Evolutionary conservation across 1,140 invertebrate genomes (phyloP), one percentile per base, ranked within the genome.

Genomic region (Pogonomyrmex californicus): DNA sequence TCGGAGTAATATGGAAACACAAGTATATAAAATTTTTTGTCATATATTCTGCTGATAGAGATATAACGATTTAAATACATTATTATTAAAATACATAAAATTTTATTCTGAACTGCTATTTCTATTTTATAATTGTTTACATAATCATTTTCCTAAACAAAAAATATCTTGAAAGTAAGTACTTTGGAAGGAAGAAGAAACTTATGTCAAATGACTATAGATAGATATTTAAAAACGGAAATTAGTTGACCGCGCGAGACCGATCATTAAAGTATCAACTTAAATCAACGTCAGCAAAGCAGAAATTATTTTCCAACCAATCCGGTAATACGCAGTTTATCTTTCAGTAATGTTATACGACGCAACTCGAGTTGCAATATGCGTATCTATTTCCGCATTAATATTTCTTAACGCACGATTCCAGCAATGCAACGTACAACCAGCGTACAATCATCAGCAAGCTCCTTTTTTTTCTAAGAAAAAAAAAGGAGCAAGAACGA

Each of bases 261-360:
- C 41, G 7, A 12, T 70, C 38, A 71, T 82, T 82, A 71, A 82
- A 70, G 51, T 51, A 33, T 36, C 14, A 17, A 36, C 51, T 66
- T n/a, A 56, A 81, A 81, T 81, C 44, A 14, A 66, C 36, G 62
- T 23, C 54, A 78, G 54, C 33, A 73, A 71, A 58, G 54, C 51
- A 58, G 9, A 58, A 47, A 73, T 82, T 58, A 60, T 81, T 81
- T 81, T 17, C 78, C 38, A 36, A 23, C 58, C 44, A 33, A 70
- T 68, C 14, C 49, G 41, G 6, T 73, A 60, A 71, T 38, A 14
- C 5, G 65, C 38, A 30, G 30, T 63, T 63, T 82, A 71, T 71
- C n/a, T 81, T 63, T 36, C 36, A 1, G 17, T 33, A 56, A 70
- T n/a, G 41, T 36, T n/a, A 41, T 4, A 12, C 17, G 36, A 30